Base-by-base conservation (phyloP, 2,113 vertebrate genomes). In the Oxyruncus cristatus region DNA sequence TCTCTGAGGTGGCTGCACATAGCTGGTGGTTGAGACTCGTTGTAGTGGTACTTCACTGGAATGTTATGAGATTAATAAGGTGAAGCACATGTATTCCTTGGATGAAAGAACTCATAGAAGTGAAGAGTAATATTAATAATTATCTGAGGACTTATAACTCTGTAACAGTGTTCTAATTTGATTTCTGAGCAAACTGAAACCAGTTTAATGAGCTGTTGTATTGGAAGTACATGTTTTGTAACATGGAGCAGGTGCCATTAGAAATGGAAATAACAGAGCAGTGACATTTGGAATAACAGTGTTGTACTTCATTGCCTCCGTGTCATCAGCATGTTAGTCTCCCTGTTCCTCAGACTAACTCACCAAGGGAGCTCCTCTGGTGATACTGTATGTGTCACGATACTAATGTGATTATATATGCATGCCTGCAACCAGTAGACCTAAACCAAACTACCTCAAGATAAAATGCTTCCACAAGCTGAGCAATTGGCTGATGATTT, bases 211-310 rank as follows among this genome's bases (percentile, higher is more conserved):
- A 97, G 75, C 96, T 97, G 90, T 89, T 96, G 75, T 67, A 67
- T 89, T 53, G 62, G 49, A 81, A 88, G 59, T 95, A 50, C 83
- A 58, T 9, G 3, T 86, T 79, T 94, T 20, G 42, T 97, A 94
- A 96, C 90, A 93, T 41, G 87, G 86, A 97, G 61, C 94, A 97
- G 95, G 97, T 97, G 94, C 89, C 94, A 88, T 65, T 81, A 96
- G 79, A 96, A 89, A 87, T 95, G 91, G 91, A 94, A 97, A 88
- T 94, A 97, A 86, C 72, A 21, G n/a, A 61, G 62, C 73, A 67
- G 89, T 95, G 96, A 97, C 95, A 91, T 95, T 95, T 96, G 88
- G 93, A 97, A 97, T 97, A 97, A 95, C 92, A 95, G 87, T 83
- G 81, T 97, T 97, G 95, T 96, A 96, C 74, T 95, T 96, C 97